Conservation (phyloP, 2,797 vertebrate genomes). For the Ficedula albicollis region DNA sequence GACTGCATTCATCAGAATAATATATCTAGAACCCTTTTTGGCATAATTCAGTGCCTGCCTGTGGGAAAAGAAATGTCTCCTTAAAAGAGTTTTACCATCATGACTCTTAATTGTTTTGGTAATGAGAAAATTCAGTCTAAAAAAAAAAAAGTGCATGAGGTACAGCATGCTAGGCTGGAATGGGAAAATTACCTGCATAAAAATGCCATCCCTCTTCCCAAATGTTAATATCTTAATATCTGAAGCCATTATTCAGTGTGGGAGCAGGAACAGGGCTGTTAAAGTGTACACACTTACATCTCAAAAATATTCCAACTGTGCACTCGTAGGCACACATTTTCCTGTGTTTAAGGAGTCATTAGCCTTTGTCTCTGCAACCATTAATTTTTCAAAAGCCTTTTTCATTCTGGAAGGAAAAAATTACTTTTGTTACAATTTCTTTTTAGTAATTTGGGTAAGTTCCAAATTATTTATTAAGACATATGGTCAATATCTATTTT, state of each 20-base stretch:
- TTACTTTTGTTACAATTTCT: background rate
- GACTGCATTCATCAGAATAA: background rate
- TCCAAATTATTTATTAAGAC: constrained; percentile 20
- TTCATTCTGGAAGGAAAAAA: constrained; percentile 9
- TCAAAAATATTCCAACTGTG: background rate
- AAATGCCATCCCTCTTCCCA: background rate
- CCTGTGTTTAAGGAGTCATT: background rate
- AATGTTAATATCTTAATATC: background rate
- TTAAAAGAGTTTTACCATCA: background rate
- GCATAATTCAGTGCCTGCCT: background rate
- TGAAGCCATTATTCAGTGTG: background rate
- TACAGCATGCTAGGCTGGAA: background rate
- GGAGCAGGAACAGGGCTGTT: background rate
- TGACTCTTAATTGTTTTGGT: background rate
- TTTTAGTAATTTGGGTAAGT: constrained; percentile 16
- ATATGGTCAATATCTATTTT: background rate
- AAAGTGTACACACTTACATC: background rate
- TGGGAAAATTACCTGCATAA: background rate
- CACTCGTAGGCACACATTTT: background rate
- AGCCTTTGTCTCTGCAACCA: constrained; percentile 18
- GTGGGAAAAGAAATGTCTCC: background rate
- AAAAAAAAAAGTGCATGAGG: background rate
- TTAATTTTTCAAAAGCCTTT: constrained; percentile 1
- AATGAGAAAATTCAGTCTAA: background rate
- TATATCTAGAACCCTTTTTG: background rate